Percentiles rank a stretch among this genome's conserved stretches.
Conservation (phyloP, 2,113 vertebrate genomes). For the Synchiropus splendidus region DNA sequence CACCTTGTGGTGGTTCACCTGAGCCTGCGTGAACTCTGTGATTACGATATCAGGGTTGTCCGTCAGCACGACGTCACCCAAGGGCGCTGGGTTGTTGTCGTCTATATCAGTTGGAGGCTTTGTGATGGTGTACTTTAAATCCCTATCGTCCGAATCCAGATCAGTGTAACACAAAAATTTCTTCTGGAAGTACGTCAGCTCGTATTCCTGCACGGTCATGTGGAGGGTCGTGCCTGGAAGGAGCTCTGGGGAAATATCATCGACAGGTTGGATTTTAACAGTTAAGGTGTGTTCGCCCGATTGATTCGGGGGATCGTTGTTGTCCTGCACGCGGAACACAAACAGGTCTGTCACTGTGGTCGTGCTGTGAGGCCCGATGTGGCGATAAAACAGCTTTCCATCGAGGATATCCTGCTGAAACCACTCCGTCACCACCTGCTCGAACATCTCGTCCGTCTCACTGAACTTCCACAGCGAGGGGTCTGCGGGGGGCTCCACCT, state of each 20-base stretch:
- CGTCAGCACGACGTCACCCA: constrained; percentile 80
- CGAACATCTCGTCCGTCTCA: constrained; percentile 66
- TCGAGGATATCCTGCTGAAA: constrained; percentile 73
- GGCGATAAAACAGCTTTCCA: constrained; percentile 73
- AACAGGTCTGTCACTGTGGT: constrained; percentile 52
- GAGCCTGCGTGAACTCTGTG: constrained; percentile 88
- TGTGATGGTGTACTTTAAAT: constrained; percentile 78
- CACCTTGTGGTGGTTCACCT: constrained; percentile 95
- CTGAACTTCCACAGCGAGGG: constrained; percentile 62
- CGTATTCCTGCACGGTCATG: constrained; percentile 86
- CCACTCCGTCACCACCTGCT: constrained; percentile 74
- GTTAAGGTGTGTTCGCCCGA: constrained; percentile 79
- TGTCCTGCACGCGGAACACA: constrained; percentile 71
- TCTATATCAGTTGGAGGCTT: constrained; percentile 81
- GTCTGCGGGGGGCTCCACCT: constrained; percentile 54
- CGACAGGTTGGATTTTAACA: constrained; percentile 78
- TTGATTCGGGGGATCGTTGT: constrained; percentile 71
- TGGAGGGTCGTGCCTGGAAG: constrained; percentile 75
- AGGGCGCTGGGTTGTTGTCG: constrained; percentile 71
- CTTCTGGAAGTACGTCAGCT: constrained; percentile 78
- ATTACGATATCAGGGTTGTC: constrained; percentile 76
- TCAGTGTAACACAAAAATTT: constrained; percentile 84
- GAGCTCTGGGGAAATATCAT: constrained; percentile 79
- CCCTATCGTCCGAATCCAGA: constrained; percentile 85
- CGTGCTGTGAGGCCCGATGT: constrained; percentile 61